Base-by-base conservation (phyloP, 2,797 vertebrate species). In the Onychomys arenicola region DNA sequence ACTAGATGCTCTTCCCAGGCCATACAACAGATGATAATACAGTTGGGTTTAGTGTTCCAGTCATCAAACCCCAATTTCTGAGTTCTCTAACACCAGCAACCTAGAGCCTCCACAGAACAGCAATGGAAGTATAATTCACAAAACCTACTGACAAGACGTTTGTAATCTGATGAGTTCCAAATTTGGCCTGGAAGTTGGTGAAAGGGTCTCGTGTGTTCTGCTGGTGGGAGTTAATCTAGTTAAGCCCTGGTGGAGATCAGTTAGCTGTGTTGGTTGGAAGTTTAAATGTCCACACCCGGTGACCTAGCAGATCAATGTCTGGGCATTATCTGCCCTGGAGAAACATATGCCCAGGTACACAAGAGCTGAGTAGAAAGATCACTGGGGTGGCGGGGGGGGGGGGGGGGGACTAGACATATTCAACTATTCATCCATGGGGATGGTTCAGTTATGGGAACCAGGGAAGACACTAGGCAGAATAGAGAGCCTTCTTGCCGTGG, bases 401-500 rank as follows among this genome's bases (percentile, higher is more conserved):
- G n/a, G n/a, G n/a, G n/a, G n/a, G n/a, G n/a, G n/a, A n/a, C 32
- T 19, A 29, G n/a, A 77, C 49, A 49, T 5, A 21, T 43, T 77
- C 75, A 49, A 40, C 34, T 73, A 52, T 14, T 13, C 2, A 25
- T 8, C 43, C 9, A 2, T 3, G 49, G 37, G 27, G 69, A 34
- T 49, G 67, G n/a, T 52, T 40, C 2, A 11, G 9, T 63, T 85
- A 61, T 17, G 37, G 69, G 13, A 25, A 49, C 37, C 16, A 6
- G 0, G 7, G 59, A 57, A 37, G 37, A 17, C 14, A 65, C 34
- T 1, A n/a, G 25, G 7, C 49, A 40, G 34, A 29, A n/a, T 25
- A 19, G 9, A 19, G 9, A 11, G 14, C 19, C 49, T 1, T 2
- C 4, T 27, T 71, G 73, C 63, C 0, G 0, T 4, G 14, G 8